A percentile compares a stretch with the other conserved stretches of the same genome.
These are phyloP conservation scores for Calcarius lapponicus DNA, from an alignment of 2,797 vertebrate species.

Conservation along the genomic window DNA sequence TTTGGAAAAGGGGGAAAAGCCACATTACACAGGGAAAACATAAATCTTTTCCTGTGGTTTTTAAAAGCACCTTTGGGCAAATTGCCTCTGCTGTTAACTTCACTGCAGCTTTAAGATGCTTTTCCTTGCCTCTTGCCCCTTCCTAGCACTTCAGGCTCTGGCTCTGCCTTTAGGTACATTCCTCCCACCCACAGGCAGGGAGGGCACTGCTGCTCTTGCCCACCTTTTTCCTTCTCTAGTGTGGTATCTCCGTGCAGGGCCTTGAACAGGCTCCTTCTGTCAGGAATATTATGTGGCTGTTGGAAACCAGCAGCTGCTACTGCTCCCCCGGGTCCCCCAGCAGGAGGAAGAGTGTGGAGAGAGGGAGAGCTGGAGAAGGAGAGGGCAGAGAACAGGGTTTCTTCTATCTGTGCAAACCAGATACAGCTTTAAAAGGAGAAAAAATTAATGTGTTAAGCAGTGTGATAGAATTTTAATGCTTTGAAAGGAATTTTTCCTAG, in stretches of 20 bases:
- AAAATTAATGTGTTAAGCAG: neutral
- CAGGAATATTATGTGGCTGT: neutral
- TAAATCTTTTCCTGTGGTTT: conserved; percentile 71
- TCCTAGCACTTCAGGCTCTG: neutral
- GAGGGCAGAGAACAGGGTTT: neutral
- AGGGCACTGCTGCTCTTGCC: neutral
- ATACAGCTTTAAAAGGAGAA: neutral
- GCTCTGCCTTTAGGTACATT: neutral
- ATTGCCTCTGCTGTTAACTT: conserved; percentile 59
- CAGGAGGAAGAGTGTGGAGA: conserved; percentile 29
- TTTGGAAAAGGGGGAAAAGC: conserved; percentile 62
- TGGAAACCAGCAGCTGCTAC: neutral
- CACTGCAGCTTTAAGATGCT: conserved; percentile 40
- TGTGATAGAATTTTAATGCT: neutral
- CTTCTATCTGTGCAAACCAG: neutral
- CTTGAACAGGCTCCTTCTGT: conserved; percentile 26
- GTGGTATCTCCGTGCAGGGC: neutral
- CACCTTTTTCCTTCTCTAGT: neutral
- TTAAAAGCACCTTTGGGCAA: conserved; percentile 68
- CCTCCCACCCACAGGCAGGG: neutral
- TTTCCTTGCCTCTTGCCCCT: conserved; percentile 19
- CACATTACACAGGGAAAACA: conserved; percentile 58
- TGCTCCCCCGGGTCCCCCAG: neutral
- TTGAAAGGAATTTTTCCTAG: neutral
- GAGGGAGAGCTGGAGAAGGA: neutral